Evolutionary conservation across 2,888 invertebrate genomes (phyloP).

Genomic region (Mayetiola destructor): DNA sequence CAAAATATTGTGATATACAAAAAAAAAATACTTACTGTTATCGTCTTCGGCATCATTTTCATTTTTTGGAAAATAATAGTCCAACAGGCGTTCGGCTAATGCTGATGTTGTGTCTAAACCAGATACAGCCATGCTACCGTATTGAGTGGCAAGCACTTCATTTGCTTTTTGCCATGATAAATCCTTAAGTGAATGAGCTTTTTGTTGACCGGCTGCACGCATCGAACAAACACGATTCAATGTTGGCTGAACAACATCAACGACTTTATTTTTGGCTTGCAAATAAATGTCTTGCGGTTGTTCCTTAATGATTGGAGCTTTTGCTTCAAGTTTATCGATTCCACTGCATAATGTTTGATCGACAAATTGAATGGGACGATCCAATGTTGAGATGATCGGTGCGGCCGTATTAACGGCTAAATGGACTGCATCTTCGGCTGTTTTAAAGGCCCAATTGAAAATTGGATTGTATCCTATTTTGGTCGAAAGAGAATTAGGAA

Average conservation of each 20-base stretch:
- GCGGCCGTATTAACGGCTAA: slow-evolving; percentile 47
- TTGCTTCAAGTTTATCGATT: slow-evolving; percentile 47
- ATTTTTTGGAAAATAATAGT: slow-evolving; percentile 55
- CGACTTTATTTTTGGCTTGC: slow-evolving; percentile 43
- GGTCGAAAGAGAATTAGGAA: slow-evolving; percentile 19
- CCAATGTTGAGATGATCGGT: slow-evolving; percentile 44
- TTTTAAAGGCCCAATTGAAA: slow-evolving; percentile 52
- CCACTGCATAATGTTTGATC: slow-evolving; percentile 53
- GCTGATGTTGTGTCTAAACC: slow-evolving; percentile 53
- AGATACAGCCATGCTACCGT: slow-evolving; percentile 50
- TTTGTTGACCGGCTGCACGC: slow-evolving; percentile 36
- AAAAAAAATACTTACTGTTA: slow-evolving; percentile 18
- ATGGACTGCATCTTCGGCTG: slow-evolving; percentile 47
- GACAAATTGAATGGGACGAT: slow-evolving; percentile 42
- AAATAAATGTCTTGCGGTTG: slow-evolving; percentile 44
- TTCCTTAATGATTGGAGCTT: slow-evolving; percentile 51
- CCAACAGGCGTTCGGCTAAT: slow-evolving; percentile 54
- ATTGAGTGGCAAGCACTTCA: slow-evolving; percentile 50
- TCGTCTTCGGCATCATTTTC: slow-evolving; percentile 36
- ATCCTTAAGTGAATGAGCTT: slow-evolving; percentile 49
- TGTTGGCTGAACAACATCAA: slow-evolving; percentile 42
- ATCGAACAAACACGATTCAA: slow-evolving; percentile 38
- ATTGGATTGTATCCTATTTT: slow-evolving; percentile 51
- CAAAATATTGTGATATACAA: background rate
- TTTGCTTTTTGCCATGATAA: slow-evolving; percentile 59